Base-by-base conservation (phyloP, 1,140 invertebrate species). In the Physella acuta region DNA sequence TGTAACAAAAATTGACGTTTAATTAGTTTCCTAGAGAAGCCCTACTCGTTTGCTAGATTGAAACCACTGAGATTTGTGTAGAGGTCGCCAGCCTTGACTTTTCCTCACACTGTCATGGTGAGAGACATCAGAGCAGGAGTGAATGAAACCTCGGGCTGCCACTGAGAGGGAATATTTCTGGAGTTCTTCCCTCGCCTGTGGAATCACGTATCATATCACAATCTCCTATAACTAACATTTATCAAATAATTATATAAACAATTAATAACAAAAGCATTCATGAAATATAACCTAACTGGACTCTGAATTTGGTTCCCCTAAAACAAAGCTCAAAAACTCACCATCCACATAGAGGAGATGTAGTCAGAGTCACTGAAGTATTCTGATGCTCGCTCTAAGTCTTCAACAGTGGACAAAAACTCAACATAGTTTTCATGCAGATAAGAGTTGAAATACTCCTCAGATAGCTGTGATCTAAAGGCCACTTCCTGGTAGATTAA, bases 371-470 rank as follows among this genome's bases (percentile, higher is more conserved):
- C 78, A 78, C 83, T 85, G 51, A 85, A 74, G 63, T 84, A 84
- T 39, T 82, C 74, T 67, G 76, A 75, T 28, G 81, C 80, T 36
- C 74, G 51, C 20, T 78, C 78, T 4, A 84, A 37, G 66, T 82
- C 81, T 3, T 82, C 77, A 20, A 85, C 71, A 31, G 73, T 60
- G 11, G 74, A 65, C 64, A 76, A 79, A 63, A 85, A 85, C 20
- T 81, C 77, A n/a, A 81, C 51, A 74, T 84, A 85, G 68, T 85
- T 85, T 71, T 85, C 81, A 52, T 85, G 83, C 24, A 85, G 68
- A 70, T 79, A 85, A 20, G 81, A 76, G 52, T 68, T 76, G 70
- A 84, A 82, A 55, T 75, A 79, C n/a, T 84, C 81, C 8, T 80
- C 78, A 17, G 80, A 82, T 4, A 85, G 56, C 28, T 81, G 76